These are phyloP conservation scores for Zoanthus sociatus DNA, from an alignment of 92 coral and sea anemone genomes.

Conservation along the genomic window DNA sequence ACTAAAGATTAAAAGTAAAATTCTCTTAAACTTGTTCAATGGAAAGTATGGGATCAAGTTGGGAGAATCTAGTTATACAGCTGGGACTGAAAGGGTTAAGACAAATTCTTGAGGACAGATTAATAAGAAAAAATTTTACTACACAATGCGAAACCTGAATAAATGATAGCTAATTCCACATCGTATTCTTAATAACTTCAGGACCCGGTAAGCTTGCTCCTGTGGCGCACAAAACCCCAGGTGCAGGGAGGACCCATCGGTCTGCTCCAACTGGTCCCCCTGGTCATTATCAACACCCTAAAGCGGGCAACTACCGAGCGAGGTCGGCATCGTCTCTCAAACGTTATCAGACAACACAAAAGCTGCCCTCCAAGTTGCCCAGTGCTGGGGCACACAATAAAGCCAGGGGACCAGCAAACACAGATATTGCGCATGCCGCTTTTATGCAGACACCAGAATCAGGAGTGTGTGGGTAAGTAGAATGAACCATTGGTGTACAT, in stretches of 20 bases:
- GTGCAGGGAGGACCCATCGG: conserved; percentile 74
- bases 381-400: conserved; percentile 92
- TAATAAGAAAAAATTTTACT: no score
- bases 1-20: no score
- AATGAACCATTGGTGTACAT: no score
- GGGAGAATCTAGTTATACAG: no score
- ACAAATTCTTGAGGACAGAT: no score
- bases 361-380: conserved; percentile 85
- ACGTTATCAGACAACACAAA: conserved; percentile 71
- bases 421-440: conserved; percentile 73
- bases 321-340: conserved; percentile 80
- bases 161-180: not conserved
- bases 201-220: conserved; percentile 88
- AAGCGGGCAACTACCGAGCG: conserved; percentile 52
- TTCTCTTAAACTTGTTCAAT: no score
- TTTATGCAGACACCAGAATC: conserved; percentile 99
- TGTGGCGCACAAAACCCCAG: conserved; percentile 48
- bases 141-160: no score
- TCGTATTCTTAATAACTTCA: conserved; percentile 30
- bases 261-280: conserved; percentile 78
- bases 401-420: conserved; percentile 80
- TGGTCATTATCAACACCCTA: conserved; percentile 60
- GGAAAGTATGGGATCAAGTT: no score
- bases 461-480: conserved; percentile 97
- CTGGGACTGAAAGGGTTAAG: no score